phyloP scores from a whole-genome alignment of 2,888 invertebrate genomes.

The Caenorhabditis sp. region DNA sequence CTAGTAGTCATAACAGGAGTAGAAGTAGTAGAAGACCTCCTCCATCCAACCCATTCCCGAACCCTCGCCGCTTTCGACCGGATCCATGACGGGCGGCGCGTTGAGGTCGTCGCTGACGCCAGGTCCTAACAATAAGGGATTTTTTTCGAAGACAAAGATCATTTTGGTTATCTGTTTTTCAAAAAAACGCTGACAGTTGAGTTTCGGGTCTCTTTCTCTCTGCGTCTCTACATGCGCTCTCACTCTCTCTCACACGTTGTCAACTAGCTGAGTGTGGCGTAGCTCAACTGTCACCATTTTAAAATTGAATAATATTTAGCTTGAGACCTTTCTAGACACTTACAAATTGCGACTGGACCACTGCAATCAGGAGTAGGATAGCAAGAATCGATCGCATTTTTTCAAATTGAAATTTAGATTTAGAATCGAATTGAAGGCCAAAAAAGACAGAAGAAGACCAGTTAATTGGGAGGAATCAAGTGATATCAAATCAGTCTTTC shows the following conservation, averaged over 20 bases:
- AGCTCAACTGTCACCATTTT: too few species aligned
- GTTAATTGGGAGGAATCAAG: slow-evolving; percentile 31
- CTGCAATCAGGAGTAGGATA: slow-evolving; percentile 20
- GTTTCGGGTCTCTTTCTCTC: too few species aligned
- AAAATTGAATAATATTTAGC: too few species aligned
- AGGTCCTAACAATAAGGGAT: too few species aligned
- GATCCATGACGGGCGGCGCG: slow-evolving; percentile 32
- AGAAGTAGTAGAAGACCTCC: slow-evolving; percentile 7
- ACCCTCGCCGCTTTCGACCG: slow-evolving; percentile 44
- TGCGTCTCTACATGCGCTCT: too few species aligned
- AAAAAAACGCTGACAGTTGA: too few species aligned
- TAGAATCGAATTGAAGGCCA: too few species aligned
- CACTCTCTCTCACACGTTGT: too few species aligned
- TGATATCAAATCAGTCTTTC: slow-evolving; percentile 45
- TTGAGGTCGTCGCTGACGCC: slow-evolving; percentile 8
- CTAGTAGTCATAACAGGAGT: background rate
- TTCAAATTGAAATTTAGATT: background rate
- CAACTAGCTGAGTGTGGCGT: too few species aligned
- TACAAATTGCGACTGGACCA: slow-evolving; percentile 50
- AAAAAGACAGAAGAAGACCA: slow-evolving; percentile 30
- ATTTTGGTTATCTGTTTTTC: slow-evolving; percentile 16
- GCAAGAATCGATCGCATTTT: slow-evolving; percentile 37
- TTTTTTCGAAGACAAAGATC: too few species aligned
- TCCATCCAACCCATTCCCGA: slow-evolving; percentile 41
- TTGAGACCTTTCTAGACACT: too few species aligned